phyloP scores from a whole-genome alignment of 2,797 vertebrate species.

The Cossypha polioptera region DNA sequence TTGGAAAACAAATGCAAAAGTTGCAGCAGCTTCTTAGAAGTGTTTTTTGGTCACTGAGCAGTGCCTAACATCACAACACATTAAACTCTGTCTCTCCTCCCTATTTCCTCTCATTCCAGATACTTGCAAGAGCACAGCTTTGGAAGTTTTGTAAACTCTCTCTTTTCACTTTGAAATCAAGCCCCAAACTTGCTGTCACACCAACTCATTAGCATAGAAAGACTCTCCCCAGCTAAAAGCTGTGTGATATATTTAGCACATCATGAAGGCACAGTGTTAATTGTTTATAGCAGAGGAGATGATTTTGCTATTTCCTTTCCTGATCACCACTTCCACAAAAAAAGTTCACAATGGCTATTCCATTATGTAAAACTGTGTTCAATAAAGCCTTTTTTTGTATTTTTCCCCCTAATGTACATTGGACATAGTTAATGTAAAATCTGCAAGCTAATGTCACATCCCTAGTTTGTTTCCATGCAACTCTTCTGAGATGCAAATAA shows the following conservation, averaged over 20 bases:
- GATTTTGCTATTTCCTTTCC: neutral
- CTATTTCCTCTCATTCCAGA: neutral
- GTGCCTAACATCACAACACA: neutral
- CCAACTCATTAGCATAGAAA: neutral
- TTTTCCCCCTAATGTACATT: neutral
- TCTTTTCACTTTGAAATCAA: neutral
- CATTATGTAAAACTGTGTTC: neutral
- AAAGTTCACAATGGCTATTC: neutral
- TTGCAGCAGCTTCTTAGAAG: neutral
- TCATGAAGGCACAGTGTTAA: neutral
- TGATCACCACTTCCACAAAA: neutral
- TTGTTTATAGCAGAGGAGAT: neutral
- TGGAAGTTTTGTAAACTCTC: neutral
- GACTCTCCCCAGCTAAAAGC: neutral
- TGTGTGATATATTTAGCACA: neutral
- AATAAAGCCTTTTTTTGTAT: neutral
- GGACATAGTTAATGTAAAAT: neutral
- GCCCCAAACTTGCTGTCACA: neutral
- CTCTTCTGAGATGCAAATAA: neutral
- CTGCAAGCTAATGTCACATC: neutral
- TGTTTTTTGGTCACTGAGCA: neutral
- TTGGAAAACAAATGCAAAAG: neutral
- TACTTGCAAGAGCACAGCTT: neutral
- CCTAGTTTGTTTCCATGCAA: neutral
- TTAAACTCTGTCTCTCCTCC: neutral